These are phyloP conservation scores for Gymnarchus niloticus DNA, from an alignment of 2,113 vertebrate genomes.

Conservation along the genomic window DNA sequence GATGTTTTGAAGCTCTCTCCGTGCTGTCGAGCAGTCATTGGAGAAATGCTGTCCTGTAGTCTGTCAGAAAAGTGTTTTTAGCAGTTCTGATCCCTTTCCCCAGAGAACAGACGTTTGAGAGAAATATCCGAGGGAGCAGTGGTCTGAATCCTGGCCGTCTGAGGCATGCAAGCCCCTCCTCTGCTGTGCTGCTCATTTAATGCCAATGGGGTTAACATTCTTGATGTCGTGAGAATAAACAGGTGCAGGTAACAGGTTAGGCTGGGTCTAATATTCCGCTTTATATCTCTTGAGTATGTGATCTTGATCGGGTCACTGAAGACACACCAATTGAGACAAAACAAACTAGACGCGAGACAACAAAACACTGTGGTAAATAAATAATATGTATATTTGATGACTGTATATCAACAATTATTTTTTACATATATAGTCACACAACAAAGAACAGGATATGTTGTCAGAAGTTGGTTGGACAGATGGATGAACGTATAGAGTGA, in stretches of 20 bases:
- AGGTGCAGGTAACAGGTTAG: neutral
- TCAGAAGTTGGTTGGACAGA: neutral
- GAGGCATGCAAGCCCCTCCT: neutral
- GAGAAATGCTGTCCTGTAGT: conserved; percentile 2
- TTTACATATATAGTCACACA: neutral
- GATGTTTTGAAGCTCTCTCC: neutral
- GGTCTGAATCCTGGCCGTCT: neutral
- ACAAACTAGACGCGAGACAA: no score
- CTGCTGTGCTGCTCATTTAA: neutral
- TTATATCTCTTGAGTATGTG: neutral
- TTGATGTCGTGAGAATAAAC: neutral
- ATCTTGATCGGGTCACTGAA: no score
- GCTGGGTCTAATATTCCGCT: neutral
- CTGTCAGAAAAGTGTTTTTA: neutral
- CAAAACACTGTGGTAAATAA: no score
- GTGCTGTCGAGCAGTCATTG: neutral
- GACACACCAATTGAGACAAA: no score
- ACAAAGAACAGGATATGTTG: neutral
- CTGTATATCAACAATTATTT: neutral
- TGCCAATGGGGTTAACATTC: neutral
- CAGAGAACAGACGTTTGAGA: neutral
- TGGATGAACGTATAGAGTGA: neutral
- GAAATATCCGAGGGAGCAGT: neutral
- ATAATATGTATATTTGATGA: no score
- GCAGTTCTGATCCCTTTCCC: neutral